Evolutionary conservation across 1,140 invertebrate genomes (phyloP), one percentile per base, ranked within the genome.

Genomic region (Anastrepha ludens): DNA sequence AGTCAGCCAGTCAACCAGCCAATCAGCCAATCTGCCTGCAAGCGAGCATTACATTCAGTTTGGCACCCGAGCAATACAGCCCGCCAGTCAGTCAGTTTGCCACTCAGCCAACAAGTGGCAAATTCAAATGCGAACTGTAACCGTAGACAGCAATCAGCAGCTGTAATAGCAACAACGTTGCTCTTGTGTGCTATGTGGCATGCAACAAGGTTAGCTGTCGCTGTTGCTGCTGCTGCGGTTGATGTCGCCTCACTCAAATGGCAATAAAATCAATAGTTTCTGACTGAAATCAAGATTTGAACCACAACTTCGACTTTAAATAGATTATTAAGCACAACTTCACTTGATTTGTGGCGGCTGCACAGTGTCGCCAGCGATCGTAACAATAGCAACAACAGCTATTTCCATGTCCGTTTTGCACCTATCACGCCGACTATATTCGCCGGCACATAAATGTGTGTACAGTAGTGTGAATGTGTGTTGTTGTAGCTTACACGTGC

Each of bases 181-280:
- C 44, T 55, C 44, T 81, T 47, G 47, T 81, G 20, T 81, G 74
- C n/a, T 74, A 50, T 81, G 74, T 11, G 74, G 74, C 20, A 47
- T 74, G 67, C 47, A 55, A 81, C 44, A 55, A 55, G 44, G 20
- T 41, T 44, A 44, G 11, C 20, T 55, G 17, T 29, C 17, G 39
- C 41, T 74, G 60, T 74, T 3, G 41, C 3, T 6, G 20, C 5
- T 9, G 17, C 20, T 65, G n/a, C 9, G 13, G 41, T 17, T 47
- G 41, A 6, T 47, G 67, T 74, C 67, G 39, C 67, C 74, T 9
- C 50, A 81, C 55, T 55, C 74, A 29, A 58, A 81, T 81, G 74
- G 74, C 74, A 81, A 81, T 81, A 81, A 81, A 81, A 81, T 81
- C 74, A 81, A 81, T 81, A 81, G 74, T 81, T 81, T 50, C 74